Conservation (phyloP, 2,797 vertebrate species). For the Micropoecilia bifurca region DNA sequence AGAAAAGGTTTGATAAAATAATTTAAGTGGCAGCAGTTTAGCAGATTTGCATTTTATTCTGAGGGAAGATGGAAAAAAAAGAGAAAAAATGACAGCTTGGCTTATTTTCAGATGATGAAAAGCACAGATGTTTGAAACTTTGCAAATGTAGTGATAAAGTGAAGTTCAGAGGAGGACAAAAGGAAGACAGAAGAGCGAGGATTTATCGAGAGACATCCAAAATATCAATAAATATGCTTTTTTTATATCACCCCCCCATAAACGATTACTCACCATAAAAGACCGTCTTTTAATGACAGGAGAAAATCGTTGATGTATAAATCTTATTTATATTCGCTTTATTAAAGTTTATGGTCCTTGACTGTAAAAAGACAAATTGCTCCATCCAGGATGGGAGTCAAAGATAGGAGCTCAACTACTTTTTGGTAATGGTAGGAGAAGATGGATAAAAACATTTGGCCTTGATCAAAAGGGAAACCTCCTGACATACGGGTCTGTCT, state of each 20-base stretch:
- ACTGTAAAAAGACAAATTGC: not conserved
- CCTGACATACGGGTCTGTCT: not conserved
- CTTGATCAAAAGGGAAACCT: not conserved
- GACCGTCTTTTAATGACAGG: not conserved
- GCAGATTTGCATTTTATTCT: constrained; percentile 23
- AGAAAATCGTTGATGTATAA: not conserved
- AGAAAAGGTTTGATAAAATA: constrained; percentile 11
- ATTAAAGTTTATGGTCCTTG: not conserved
- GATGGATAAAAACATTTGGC: not conserved
- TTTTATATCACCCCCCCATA: not conserved
- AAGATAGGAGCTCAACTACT: not conserved
- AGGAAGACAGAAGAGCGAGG: constrained; percentile 31
- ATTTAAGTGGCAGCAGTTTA: constrained; percentile 20
- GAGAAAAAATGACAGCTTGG: constrained; percentile 17
- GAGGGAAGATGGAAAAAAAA: constrained; percentile 1
- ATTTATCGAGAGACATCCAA: constrained; percentile 9
- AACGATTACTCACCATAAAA: not conserved
- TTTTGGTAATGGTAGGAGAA: not conserved
- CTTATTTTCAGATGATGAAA: constrained; percentile 10
- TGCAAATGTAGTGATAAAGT: constrained; percentile 26
- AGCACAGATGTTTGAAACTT: constrained; percentile 36
- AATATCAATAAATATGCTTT: not conserved
- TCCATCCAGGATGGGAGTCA: not conserved
- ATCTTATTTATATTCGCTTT: not conserved
- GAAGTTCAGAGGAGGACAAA: constrained; percentile 31